Evolutionary conservation across 2,888 invertebrate species (phyloP), one percentile per base, ranked within the genome.

Genomic region (Nemapogon koenigi): DNA sequence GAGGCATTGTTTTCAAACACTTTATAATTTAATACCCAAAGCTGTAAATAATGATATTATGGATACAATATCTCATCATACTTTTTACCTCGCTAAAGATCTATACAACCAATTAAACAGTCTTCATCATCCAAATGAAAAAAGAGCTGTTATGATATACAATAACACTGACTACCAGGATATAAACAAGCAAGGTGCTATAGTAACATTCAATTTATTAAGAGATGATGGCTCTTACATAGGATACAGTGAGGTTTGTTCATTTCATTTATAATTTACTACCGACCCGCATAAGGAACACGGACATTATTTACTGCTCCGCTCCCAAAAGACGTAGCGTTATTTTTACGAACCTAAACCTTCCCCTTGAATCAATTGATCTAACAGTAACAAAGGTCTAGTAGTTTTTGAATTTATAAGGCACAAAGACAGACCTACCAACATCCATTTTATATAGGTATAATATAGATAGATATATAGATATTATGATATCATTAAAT

Each of bases 201-300:
- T 93, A 42, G 85, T 98, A 3, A 88, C 91, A 47, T 97, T 98
- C 61, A 97, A 95, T 80, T 68, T 97, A 38, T 59, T 87, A 7
- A 83, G 93, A 47, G 79, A 85, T 26, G 86, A 88, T 70, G 91
- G 92, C 16, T 81, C 84, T 28, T 89, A 83, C 62, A 85, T 97
- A 49, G 97, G 97, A 36, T 98, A 89, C 75, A 83, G 90, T 42
- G 94, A 97, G 83, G 91, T 91, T 65, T 54, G 45, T 46, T 37
- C 7, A 25, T 26, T 13, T 32, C 42, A 41, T 40, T 16, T 15
- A 26, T 22, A 38, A 22, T 31, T 37, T 35, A 22, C 8, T 22
- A 7, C 22, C 6, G 6, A 22, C 22, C n/a, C n/a, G n/a, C n/a
- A n/a, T n/a, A n/a, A n/a, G n/a, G n/a, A n/a, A n/a, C n/a, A n/a